These are phyloP conservation scores for Harpegnathos saltator DNA, from an alignment of 1,140 invertebrate species.

Conservation along the genomic window DNA sequence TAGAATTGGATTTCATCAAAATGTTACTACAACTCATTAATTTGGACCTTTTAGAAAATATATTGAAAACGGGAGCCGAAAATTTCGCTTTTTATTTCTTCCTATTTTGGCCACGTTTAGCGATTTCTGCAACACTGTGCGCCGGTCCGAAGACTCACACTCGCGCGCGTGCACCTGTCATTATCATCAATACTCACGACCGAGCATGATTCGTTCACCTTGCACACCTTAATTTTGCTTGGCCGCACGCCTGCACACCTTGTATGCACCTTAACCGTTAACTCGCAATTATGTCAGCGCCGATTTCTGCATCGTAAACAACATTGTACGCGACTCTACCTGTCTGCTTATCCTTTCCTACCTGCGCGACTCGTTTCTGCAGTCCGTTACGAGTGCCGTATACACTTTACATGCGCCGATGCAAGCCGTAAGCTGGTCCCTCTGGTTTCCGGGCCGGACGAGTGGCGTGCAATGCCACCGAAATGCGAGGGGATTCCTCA, in stretches of 20 bases:
- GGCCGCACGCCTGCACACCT: conserved; percentile 61
- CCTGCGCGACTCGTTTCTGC: conserved; percentile 36
- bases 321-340: conserved; percentile 25
- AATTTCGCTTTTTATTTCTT: no score
- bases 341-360: not conserved
- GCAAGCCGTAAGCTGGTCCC: not conserved
- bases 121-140: no score
- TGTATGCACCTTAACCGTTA: conserved; percentile 59
- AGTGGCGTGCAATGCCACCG: not conserved
- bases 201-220: conserved; percentile 70
- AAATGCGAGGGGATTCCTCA: no score
- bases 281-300: conserved; percentile 50
- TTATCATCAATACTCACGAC: conserved; percentile 51
- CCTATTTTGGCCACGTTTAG: no score
- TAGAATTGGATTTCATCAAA: no score
- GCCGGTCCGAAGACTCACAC: no score
- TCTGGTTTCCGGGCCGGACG: not conserved
- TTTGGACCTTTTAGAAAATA: no score
- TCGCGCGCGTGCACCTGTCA: not conserved
- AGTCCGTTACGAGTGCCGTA: not conserved
- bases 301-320: conserved; percentile 46
- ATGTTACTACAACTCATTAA: no score
- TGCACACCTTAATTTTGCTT: conserved; percentile 66
- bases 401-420: conserved; percentile 4
- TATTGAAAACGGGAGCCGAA: no score